Evolutionary conservation across 2,113 vertebrate genomes (phyloP), one percentile per base, ranked within the genome.

Genomic region (Zingel zingel): DNA sequence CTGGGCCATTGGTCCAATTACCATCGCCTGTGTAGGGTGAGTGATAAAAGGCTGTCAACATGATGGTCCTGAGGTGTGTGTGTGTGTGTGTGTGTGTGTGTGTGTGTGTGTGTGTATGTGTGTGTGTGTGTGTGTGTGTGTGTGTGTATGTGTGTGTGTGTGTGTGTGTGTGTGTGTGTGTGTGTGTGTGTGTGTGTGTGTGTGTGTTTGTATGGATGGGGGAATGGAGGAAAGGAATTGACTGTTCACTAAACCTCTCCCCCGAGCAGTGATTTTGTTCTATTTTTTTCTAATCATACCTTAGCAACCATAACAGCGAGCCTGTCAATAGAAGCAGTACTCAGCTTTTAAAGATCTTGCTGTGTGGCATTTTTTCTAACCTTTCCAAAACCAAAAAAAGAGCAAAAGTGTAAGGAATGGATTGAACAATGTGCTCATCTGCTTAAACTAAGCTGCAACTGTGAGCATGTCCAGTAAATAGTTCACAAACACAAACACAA

Each of bases 1-100:
- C 82, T 99, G 98, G 98, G 98, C 98, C 62, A 97, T 99, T 30
- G 98, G 98, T n/a, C 98, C 98, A 0, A 97, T 99, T 85, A 96
- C 96, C 25, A 98, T 99, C 3, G 97, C 98, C 9, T 99, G 98
- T 68, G 95, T 98, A 86, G 98, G 98, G 93, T 94, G 82, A 90
- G 92, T 81, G 73, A 79, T 36, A 47, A 62, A 56, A 58, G 19
- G 56, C n/a, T 65, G 47, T 68, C 61, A 77, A 39, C 51, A 27
- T 27, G 18, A 30, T 61, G 23, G 19, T 36, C 43, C 45, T 43
- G 2, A 53, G 30, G 61, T 43, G 33, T 62, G 59, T 11, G 30
- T 62, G 50, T 19, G 50, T 19, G 50, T 51, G 50, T 16, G 18
- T 51, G 50, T 19, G 50, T 48, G 48, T n/a, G 47, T 53, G 47